Conservation (phyloP, 2,797 vertebrate species). For the Chromis chromis region DNA sequence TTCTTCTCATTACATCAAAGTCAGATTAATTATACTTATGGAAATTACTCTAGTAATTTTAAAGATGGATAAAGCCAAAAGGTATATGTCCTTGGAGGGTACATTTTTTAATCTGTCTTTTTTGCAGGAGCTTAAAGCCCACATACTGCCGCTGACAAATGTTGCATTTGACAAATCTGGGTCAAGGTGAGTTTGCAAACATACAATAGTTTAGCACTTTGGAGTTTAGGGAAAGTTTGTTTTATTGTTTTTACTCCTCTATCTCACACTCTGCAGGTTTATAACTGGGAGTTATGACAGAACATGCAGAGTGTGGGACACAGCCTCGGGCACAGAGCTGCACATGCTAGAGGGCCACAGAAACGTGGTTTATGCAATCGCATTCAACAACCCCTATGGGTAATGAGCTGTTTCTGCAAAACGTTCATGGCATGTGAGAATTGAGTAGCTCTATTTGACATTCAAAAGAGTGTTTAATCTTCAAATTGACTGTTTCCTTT, state of each 20-base stretch:
- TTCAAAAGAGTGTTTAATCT: conserved; percentile 13
- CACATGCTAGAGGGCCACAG: conserved; percentile 89
- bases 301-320: conserved; percentile 97
- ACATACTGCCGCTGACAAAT: conserved; percentile 94
- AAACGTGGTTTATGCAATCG: conserved; percentile 94
- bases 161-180: conserved; percentile 99
- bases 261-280: conserved; percentile 84
- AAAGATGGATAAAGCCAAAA: conserved; percentile 57
- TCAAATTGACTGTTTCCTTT: neutral
- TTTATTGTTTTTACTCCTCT: neutral
- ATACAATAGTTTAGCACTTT: neutral
- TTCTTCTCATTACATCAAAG: conserved; percentile 38
- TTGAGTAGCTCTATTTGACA: conserved; percentile 4
- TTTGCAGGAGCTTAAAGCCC: conserved; percentile 90
- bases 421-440: neutral
- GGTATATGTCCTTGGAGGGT: conserved; percentile 11
- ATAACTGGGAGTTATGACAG: conserved; percentile 99
- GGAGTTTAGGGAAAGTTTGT: conserved; percentile 10
- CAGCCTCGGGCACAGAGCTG: conserved; percentile 89
- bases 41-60: conserved; percentile 47
- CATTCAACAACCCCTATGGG: conserved; percentile 99
- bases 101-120: conserved; percentile 17
- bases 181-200: conserved; percentile 87
- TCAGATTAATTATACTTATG: conserved; percentile 40
- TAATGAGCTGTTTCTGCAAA: conserved; percentile 67